Base-by-base conservation (phyloP, 2,888 invertebrate species). In the Tyria jacobaeae region DNA sequence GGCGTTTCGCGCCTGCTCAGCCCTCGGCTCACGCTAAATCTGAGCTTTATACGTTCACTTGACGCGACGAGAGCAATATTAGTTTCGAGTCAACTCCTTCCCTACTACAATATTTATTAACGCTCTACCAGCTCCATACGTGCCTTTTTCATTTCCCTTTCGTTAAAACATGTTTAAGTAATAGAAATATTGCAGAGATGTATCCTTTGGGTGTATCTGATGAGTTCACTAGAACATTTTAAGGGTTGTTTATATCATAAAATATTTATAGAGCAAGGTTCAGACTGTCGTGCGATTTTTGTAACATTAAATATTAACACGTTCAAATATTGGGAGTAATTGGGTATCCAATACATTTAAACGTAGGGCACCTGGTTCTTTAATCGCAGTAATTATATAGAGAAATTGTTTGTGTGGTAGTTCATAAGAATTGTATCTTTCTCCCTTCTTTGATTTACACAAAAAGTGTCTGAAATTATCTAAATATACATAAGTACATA, bases 21-120 rank as follows among this genome's bases (percentile, higher is more conserved):
- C 89, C 89, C 91, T 88, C 89, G 88, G 87, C 89, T 89, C 89
- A 84, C 88, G 91, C 93, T 93, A 92, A 94, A 94, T 93, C 93
- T 93, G 90, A 91, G 92, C 94, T 92, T 93, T 93, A 92, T 93
- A 93, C 90, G 92, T 92, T 92, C 94, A 92, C 92, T 93, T 93
- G 92, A 93, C 93, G 91, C 92, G 91, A 89, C 89, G 89, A 91
- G 91, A 90, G 89, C 91, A 86, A 93, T 93, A 93, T 94, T 94
- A 93, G 93, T 93, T 93, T 90, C 87, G 85, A 91, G 89, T 87
- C 88, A 89, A 89, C 89, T 90, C 88, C 88, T 89, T 86, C 86
- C 86, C 89, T 88, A 89, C 90, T 90, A 91, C 90, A 89, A 90
- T 92, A 92, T 92, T 92, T 92, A 92, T 92, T 92, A 92, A 91